A percentile compares a stretch with the other conserved stretches of the same genome.
phyloP scores from a whole-genome alignment of 1,140 invertebrate genomes.

The Mycetomoellerius zeteki region DNA sequence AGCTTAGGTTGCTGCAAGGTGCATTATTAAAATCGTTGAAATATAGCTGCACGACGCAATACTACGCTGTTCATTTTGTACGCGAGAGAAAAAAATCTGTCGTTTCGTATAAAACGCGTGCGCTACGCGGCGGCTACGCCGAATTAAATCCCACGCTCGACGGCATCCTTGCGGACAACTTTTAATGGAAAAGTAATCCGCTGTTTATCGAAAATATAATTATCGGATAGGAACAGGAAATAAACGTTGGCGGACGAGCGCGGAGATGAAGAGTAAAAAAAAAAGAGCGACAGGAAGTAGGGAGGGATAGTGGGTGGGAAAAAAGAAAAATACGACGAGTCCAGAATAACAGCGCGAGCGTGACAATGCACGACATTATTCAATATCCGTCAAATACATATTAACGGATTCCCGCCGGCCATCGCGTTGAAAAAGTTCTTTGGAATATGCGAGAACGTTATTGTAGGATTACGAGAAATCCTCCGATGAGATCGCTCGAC shows the following conservation, averaged over 20 bases:
- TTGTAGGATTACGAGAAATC: conserved; percentile 41
- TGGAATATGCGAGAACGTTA: conserved; percentile 49
- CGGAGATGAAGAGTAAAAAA: conserved; percentile 12
- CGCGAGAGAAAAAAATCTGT: conserved; percentile 37
- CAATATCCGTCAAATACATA: conserved; percentile 61
- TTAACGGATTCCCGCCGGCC: conserved; percentile 53
- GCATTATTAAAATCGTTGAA: conserved; percentile 62
- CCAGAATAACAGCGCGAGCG: conserved; percentile 42
- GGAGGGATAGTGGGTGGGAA: too few relatives aligned
- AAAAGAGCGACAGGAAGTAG: not conserved
- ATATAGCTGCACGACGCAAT: conserved; percentile 20
- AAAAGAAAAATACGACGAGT: not conserved
- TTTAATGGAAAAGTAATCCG: conserved; percentile 64
- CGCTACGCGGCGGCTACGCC: conserved; percentile 18
- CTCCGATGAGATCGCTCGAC: not conserved
- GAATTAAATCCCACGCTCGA: conserved; percentile 59
- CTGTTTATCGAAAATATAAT: conserved; percentile 66
- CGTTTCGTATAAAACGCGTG: conserved; percentile 20
- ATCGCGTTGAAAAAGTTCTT: conserved; percentile 33
- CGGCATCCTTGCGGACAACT: conserved; percentile 50
- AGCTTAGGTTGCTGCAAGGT: conserved; percentile 47
- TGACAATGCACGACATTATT: conserved; percentile 62
- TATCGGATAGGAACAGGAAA: conserved; percentile 48
- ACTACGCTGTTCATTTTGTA: conserved; percentile 17
- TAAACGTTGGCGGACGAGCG: conserved; percentile 38